These are phyloP conservation scores for Nematostella vectensis DNA, from an alignment of 92 coral and sea anemone species.

Conservation along the genomic window DNA sequence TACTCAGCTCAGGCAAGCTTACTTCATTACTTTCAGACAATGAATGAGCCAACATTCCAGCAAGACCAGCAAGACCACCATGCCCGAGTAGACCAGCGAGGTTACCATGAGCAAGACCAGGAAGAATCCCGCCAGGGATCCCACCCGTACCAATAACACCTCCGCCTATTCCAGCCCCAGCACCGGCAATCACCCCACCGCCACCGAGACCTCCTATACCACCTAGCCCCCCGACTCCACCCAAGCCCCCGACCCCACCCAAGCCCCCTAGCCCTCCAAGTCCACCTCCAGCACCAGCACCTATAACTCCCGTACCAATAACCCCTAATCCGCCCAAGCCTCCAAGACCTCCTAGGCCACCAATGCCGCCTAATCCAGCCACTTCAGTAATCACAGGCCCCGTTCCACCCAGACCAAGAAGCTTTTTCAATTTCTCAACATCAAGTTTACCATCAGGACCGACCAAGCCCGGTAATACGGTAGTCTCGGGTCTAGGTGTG, in stretches of 20 bases:
- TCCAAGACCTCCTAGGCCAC: not conserved
- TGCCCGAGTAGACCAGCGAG: not conserved
- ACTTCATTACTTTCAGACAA: no score
- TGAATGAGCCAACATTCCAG: no score
- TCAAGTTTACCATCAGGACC: not conserved
- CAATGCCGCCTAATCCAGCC: not conserved
- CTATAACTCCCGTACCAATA: constrained; percentile 1
- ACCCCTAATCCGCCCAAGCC: no score
- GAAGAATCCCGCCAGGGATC: not conserved
- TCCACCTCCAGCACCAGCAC: constrained; percentile 7
- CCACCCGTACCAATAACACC: constrained; percentile 1
- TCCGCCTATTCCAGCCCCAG: not conserved
- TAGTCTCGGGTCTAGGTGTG: constrained; percentile 9
- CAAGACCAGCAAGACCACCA: constrained; percentile 1
- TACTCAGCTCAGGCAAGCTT: constrained; percentile 15
- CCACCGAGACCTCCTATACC: constrained; percentile 2
- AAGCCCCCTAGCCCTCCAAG: not conserved
- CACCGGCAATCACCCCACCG: not conserved
- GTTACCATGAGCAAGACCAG: not conserved
- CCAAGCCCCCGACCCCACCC: no score
- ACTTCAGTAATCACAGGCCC: not conserved
- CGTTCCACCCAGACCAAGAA: not conserved
- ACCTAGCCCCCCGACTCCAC: constrained; percentile 1
- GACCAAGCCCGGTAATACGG: not conserved
- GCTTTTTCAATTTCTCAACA: not conserved